Percentiles rank a stretch among this genome's conserved stretches.
These are phyloP conservation scores for Pagetopsis macropterus DNA, from an alignment of 2,797 vertebrate genomes.

Conservation along the genomic window DNA sequence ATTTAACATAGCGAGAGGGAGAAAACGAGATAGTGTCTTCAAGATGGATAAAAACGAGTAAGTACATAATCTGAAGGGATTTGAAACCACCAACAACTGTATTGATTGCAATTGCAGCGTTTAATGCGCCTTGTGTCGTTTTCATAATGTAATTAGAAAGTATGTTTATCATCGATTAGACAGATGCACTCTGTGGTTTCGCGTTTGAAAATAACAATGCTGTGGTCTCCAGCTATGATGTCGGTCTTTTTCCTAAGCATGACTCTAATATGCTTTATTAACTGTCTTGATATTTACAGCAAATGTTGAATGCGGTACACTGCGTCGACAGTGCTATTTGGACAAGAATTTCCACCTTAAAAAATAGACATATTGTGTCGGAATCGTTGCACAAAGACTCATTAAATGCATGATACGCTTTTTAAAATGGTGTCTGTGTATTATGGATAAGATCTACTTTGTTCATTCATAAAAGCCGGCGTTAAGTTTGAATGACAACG, in stretches of 20 bases:
- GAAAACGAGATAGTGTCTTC: slow-evolving; percentile 82
- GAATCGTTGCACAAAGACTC: slow-evolving; percentile 3
- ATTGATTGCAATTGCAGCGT: slow-evolving; percentile 1
- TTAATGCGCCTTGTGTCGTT: slow-evolving; percentile 35
- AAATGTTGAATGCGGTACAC: slow-evolving; percentile 8
- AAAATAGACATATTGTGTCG: background rate
- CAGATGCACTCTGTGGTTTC: slow-evolving; percentile 58
- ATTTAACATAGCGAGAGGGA: slow-evolving; percentile 86
- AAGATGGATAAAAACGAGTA: slow-evolving; percentile 90
- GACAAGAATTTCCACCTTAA: slow-evolving; percentile 14
- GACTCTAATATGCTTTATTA: background rate
- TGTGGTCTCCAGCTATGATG: slow-evolving; percentile 39
- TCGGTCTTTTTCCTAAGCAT: slow-evolving; percentile 8
- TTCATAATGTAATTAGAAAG: slow-evolving; percentile 36
- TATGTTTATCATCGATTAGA: slow-evolving; percentile 66
- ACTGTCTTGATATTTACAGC: slow-evolving; percentile 8
- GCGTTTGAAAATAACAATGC: slow-evolving; percentile 59
- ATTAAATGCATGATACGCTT: slow-evolving; percentile 16
- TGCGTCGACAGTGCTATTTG: slow-evolving; percentile 47
- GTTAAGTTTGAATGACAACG: slow-evolving; percentile 67
- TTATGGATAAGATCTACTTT: slow-evolving; percentile 51
- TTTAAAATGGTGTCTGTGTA: slow-evolving; percentile 41
- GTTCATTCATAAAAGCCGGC: slow-evolving; percentile 72
- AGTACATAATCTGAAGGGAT: slow-evolving; percentile 67
- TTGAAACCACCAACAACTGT: background rate